Conservation (phyloP, 30 jellyfish, hydroid and myxozoan genomes). For the Aurelia coerulea region DNA sequence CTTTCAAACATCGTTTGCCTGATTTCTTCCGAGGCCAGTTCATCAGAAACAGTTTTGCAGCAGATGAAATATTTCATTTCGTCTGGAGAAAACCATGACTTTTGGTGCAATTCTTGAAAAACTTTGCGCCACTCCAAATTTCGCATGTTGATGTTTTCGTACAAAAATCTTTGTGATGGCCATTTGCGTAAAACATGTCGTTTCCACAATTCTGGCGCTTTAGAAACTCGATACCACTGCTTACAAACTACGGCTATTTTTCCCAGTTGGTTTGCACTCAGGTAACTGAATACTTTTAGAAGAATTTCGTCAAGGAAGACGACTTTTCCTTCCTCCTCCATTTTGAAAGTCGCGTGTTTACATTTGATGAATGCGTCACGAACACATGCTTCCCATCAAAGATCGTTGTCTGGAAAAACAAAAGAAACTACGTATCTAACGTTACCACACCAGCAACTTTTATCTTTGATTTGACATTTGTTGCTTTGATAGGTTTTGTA, state of each 20-base stretch:
- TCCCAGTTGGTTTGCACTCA: conserved; percentile 51
- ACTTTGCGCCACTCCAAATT: conserved; percentile 80
- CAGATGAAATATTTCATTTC: conserved; percentile 96
- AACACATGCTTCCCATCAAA: conserved; percentile 52
- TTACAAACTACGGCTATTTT: conserved; percentile 69
- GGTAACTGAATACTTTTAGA: conserved; percentile 47
- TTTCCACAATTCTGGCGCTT: conserved; percentile 84
- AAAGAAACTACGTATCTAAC: too few species aligned
- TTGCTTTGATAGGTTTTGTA: too few species aligned
- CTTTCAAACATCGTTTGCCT: conserved; percentile 82
- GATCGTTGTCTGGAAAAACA: too few species aligned
- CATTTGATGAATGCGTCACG: conserved; percentile 28
- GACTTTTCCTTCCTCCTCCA: conserved; percentile 22
- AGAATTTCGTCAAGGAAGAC: conserved; percentile 80
- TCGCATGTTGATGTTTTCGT: conserved; percentile 52
- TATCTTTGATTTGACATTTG: too few species aligned
- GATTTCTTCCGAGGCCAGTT: conserved; percentile 61
- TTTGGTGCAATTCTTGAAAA: conserved; percentile 73
- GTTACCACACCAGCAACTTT: too few species aligned
- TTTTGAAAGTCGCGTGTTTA: conserved; percentile 24
- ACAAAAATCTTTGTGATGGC: conserved; percentile 96
- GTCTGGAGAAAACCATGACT: conserved; percentile 94
- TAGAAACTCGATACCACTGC: conserved; percentile 87
- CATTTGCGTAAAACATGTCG: conserved; percentile 72
- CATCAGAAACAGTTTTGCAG: conserved; percentile 91